Evolutionary conservation across 2,113 vertebrate species (phyloP).

Genomic region (Nanorana parkeri): DNA sequence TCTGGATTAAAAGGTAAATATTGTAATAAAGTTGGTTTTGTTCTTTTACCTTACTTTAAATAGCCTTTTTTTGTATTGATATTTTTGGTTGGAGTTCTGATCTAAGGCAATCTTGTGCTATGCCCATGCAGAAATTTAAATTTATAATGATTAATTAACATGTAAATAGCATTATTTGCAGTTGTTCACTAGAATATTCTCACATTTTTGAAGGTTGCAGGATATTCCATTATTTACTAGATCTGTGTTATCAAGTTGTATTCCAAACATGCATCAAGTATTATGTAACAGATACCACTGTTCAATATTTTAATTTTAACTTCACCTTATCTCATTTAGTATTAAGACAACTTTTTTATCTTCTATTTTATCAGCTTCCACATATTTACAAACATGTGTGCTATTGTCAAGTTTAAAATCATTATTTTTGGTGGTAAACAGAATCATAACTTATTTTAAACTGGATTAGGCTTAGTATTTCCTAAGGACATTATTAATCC

Average conservation of each 20-base stretch:
- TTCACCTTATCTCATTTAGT: constrained; percentile 3
- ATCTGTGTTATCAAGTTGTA: background rate
- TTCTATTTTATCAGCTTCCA: constrained; percentile 7
- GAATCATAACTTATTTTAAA: constrained; percentile 53
- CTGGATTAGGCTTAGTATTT: constrained; percentile 53
- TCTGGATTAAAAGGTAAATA: too few relatives aligned
- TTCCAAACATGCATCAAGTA: background rate
- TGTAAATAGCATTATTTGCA: too few relatives aligned
- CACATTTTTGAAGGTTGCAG: too few relatives aligned
- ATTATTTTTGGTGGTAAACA: constrained; percentile 53
- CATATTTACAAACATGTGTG: constrained; percentile 34
- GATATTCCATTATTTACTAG: too few relatives aligned
- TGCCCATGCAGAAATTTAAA: too few relatives aligned
- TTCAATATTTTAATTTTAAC: constrained; percentile 13
- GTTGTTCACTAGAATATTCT: too few relatives aligned
- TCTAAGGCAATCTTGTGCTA: too few relatives aligned
- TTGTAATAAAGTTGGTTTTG: too few relatives aligned
- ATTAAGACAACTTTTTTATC: constrained; percentile 33
- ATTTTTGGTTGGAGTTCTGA: too few relatives aligned
- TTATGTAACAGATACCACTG: background rate
- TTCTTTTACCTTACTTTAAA: too few relatives aligned
- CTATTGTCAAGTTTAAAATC: constrained; percentile 40
- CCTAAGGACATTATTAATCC: constrained; percentile 56
- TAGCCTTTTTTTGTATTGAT: too few relatives aligned
- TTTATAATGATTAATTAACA: too few relatives aligned